phyloP scores from a whole-genome alignment of 2,113 vertebrate species.

The Verasper variegatus region DNA sequence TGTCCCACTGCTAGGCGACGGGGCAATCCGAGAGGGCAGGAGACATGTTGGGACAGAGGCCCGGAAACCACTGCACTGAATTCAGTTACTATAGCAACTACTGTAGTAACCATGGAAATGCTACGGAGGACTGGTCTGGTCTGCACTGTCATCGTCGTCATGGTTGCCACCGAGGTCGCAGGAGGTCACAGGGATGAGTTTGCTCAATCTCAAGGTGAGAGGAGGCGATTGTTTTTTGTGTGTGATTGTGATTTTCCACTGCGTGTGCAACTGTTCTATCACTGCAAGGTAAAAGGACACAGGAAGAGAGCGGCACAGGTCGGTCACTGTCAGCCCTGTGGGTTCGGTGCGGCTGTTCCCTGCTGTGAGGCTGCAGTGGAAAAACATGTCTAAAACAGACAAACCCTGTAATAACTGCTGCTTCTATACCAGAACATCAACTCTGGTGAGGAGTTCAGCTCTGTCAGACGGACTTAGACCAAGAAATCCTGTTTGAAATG shows the following conservation, averaged over 20 bases:
- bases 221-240: background rate
- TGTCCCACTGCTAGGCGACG: constrained; percentile 81
- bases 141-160: constrained; percentile 85
- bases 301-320: background rate
- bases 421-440: too few species aligned
- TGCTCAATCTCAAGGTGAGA: constrained; percentile 90
- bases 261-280: background rate
- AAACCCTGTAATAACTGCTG: too few species aligned
- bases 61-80: constrained; percentile 85
- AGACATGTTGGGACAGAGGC: constrained; percentile 95
- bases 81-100: constrained; percentile 83
- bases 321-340: background rate
- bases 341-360: too few species aligned
- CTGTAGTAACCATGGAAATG: constrained; percentile 90
- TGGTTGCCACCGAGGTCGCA: constrained; percentile 79
- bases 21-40: constrained; percentile 85
- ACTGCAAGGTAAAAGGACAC: background rate
- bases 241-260: background rate
- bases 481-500: too few species aligned
- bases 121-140: constrained; percentile 88
- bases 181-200: constrained; percentile 74
- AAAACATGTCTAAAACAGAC: too few species aligned
- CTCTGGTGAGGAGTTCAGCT: too few species aligned
- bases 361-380: too few species aligned
- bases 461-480: too few species aligned